A percentile compares a stretch with the other conserved stretches of the same genome.
phyloP scores from a whole-genome alignment of 2,888 invertebrate genomes.

The Dusona sp. region DNA sequence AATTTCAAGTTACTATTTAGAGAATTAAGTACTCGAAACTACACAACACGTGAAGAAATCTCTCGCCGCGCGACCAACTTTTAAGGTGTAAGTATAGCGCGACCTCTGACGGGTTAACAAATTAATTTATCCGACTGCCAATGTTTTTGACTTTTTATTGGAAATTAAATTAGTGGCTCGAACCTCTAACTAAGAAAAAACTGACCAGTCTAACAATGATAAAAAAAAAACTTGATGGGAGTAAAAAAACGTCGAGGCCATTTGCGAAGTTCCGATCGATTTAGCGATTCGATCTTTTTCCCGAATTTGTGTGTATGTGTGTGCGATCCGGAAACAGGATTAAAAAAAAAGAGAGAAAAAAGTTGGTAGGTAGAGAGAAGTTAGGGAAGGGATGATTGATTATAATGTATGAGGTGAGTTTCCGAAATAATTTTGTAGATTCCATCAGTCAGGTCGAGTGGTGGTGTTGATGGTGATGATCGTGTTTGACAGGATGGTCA shows the following conservation, averaged over 20 bases:
- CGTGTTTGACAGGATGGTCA: slow-evolving; percentile 62
- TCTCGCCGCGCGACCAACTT: too few relatives aligned
- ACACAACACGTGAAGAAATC: too few relatives aligned
- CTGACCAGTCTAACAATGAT: too few relatives aligned
- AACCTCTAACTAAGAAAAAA: too few relatives aligned
- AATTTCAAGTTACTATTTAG: too few relatives aligned
- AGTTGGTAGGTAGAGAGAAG: not conserved
- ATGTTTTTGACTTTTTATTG: not conserved
- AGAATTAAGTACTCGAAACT: too few relatives aligned
- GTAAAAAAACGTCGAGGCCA: slow-evolving; percentile 10
- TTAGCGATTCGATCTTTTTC: not conserved
- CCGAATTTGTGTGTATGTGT: not conserved
- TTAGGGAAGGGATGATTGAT: slow-evolving; percentile 36
- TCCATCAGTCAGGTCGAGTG: slow-evolving; percentile 63
- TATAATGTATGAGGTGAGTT: slow-evolving; percentile 62
- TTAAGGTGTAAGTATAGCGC: too few relatives aligned
- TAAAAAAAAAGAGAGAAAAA: slow-evolving; percentile 12
- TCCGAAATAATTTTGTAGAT: slow-evolving; percentile 60
- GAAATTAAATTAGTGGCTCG: too few relatives aligned
- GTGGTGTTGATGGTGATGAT: slow-evolving; percentile 66
- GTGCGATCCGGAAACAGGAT: not conserved
- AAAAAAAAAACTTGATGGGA: not conserved
- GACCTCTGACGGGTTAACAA: too few relatives aligned
- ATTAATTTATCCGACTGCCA: not conserved
- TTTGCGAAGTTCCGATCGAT: not conserved